phyloP scores from a whole-genome alignment of 2,888 invertebrate genomes.

The Fragum sueziense region DNA sequence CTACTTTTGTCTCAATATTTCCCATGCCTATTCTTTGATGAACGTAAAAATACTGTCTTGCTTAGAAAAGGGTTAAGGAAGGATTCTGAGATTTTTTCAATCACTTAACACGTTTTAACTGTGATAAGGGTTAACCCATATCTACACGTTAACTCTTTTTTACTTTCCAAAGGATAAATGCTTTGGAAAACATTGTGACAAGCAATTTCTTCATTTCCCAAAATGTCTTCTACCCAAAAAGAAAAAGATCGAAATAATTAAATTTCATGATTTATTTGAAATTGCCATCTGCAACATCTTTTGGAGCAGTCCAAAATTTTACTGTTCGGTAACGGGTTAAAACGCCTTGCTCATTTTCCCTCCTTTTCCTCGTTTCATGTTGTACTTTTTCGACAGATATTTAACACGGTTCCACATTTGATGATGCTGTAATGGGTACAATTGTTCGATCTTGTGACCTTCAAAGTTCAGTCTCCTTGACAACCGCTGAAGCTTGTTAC shows the following conservation, averaged over 20 bases:
- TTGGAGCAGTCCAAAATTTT: too few relatives aligned
- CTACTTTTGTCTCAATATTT: neutral
- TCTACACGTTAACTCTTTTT: neutral
- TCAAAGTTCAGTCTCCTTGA: constrained; percentile 71
- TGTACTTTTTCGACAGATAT: constrained; percentile 77
- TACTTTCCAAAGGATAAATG: too few relatives aligned
- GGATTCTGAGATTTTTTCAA: too few relatives aligned
- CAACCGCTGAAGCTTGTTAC: constrained; percentile 87
- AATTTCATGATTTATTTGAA: neutral
- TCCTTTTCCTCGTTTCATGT: constrained; percentile 62
- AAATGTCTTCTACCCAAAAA: too few relatives aligned
- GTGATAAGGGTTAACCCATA: neutral
- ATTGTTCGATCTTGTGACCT: constrained; percentile 67
- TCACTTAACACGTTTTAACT: too few relatives aligned
- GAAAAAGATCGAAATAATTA: neutral
- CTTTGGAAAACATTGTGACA: too few relatives aligned
- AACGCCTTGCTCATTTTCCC: neutral
- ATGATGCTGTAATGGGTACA: constrained; percentile 74
- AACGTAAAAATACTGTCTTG: too few relatives aligned
- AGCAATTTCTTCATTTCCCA: too few relatives aligned
- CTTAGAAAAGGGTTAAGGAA: neutral
- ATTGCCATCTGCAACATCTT: too few relatives aligned
- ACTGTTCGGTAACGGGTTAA: too few relatives aligned
- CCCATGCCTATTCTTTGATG: too few relatives aligned
- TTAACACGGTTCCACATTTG: constrained; percentile 74